A percentile compares a stretch with the other conserved stretches of the same genome.
phyloP scores from a whole-genome alignment of 2,888 invertebrate species.

The Kuschelorhynchus macadamiae region DNA sequence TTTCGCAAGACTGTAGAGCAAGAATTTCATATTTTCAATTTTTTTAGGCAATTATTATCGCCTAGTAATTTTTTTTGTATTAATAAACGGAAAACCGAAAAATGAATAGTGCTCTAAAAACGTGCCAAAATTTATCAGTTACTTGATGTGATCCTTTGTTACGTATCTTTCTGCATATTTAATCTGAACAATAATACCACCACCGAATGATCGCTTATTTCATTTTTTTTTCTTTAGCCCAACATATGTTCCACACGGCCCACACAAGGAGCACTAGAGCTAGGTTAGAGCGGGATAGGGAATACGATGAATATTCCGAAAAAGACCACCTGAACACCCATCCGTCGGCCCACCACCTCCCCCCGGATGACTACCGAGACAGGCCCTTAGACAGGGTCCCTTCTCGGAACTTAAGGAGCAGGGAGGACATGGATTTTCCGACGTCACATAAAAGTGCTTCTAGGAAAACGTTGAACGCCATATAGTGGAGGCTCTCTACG shows the following conservation, averaged over 20 bases:
- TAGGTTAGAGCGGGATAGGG: slow-evolving; percentile 70
- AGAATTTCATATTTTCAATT: no score
- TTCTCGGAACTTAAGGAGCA: slow-evolving; percentile 63
- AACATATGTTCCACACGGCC: slow-evolving; percentile 66
- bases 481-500: slow-evolving; percentile 75
- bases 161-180: no score
- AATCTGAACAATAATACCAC: no score
- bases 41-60: no score
- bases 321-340: slow-evolving; percentile 60
- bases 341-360: slow-evolving; percentile 60
- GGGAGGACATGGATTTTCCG: slow-evolving; percentile 65
- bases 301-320: slow-evolving; percentile 72
- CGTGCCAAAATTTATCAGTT: no score
- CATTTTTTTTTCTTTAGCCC: slow-evolving; percentile 18
- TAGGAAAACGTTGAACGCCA: slow-evolving; percentile 81
- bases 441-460: slow-evolving; percentile 74
- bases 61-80: no score
- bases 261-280: slow-evolving; percentile 68
- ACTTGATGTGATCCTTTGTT: no score
- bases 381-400: slow-evolving; percentile 61
- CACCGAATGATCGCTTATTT: no score
- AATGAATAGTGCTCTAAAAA: no score
- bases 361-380: slow-evolving; percentile 65
- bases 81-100: no score
- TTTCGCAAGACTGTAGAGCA: no score